Percentiles rank a stretch among this genome's conserved stretches.
phyloP scores from a whole-genome alignment of 2,113 vertebrate genomes.

The Sebastes fasciatus region DNA sequence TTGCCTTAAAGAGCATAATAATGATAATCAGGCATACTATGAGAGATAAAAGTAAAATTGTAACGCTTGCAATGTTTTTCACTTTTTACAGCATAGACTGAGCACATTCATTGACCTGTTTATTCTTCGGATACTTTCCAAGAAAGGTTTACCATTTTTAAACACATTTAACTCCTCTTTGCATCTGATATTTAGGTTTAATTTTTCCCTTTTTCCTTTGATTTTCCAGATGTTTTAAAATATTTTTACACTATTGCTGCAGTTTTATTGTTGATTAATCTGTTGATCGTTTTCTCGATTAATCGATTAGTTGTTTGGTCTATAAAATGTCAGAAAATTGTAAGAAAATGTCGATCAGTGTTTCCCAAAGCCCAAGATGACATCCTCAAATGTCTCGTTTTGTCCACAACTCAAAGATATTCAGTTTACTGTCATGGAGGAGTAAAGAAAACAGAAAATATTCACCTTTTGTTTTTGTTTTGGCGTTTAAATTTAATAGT shows the following conservation, averaged over 20 bases:
- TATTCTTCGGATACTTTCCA: background rate
- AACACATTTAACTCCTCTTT: background rate
- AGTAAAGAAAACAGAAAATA: too few species aligned
- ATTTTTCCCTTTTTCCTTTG: background rate
- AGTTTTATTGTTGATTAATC: too few species aligned
- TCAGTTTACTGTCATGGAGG: too few species aligned
- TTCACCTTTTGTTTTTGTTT: too few species aligned
- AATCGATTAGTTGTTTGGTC: too few species aligned
- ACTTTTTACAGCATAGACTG: background rate
- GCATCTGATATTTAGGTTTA: background rate
- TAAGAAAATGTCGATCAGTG: too few species aligned
- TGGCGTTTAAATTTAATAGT: too few species aligned
- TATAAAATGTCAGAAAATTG: too few species aligned
- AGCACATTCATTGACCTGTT: background rate
- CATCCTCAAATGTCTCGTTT: too few species aligned
- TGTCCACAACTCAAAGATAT: too few species aligned
- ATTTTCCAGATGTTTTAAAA: slow-evolving; percentile 34
- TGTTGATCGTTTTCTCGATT: too few species aligned
- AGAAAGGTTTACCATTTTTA: background rate
- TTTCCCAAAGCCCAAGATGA: too few species aligned
- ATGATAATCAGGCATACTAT: background rate
- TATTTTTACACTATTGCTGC: background rate
- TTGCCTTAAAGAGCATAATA: background rate
- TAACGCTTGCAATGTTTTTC: background rate
- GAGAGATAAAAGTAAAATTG: background rate